Base-by-base conservation (phyloP, 2,113 vertebrate genomes). In the Forbesichthys papilliferus region DNA sequence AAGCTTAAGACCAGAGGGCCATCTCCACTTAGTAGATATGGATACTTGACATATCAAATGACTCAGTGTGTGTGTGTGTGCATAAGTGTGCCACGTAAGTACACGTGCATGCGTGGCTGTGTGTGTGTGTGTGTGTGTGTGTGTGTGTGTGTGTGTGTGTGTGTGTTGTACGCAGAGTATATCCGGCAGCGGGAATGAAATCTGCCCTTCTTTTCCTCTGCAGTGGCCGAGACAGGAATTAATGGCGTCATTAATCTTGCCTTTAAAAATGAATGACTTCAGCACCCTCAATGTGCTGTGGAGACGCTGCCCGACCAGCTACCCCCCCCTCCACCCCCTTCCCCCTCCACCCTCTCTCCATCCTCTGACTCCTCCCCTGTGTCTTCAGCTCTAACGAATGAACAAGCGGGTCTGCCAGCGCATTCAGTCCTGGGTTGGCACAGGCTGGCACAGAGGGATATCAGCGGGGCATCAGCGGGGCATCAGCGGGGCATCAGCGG, bases 181-280 rank as follows among this genome's bases (percentile, higher is more conserved):
- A 76, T 55, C 71, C 81, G 47, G 78, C 65, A 71, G 69, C 13
- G 11, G 74, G 68, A 73, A 79, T 79, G 76, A 84, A 87, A 84
- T 79, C 59, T 79, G 75, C 48, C 54, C 75, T 3, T 56, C 83
- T 77, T 9, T 56, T 82, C 78, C 79, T 81, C 86, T 85, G 80
- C 84, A 80, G 80, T 54, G 71, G 79, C 70, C 61, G 61, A 75
- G 85, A 87, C 83, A 48, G 69, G 76, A 72, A 87, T 88, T 88
- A 88, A 87, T 88, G 79, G 68, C 82, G 71, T 86, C 81, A 85
- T 90, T 89, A 89, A 89, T 88, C 84, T 83, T 75, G 78, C 73
- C 80, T 86, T 80, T 81, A 86, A 88, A 42, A 90, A 89, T 84
- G 82, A 86, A 90, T 86, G 87, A 86, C 82, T 87, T 83, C 73